Percentiles rank a stretch among this genome's conserved stretches.
phyloP scores from a whole-genome alignment of 1,140 invertebrate genomes.

The Dinoponera quadriceps region DNA sequence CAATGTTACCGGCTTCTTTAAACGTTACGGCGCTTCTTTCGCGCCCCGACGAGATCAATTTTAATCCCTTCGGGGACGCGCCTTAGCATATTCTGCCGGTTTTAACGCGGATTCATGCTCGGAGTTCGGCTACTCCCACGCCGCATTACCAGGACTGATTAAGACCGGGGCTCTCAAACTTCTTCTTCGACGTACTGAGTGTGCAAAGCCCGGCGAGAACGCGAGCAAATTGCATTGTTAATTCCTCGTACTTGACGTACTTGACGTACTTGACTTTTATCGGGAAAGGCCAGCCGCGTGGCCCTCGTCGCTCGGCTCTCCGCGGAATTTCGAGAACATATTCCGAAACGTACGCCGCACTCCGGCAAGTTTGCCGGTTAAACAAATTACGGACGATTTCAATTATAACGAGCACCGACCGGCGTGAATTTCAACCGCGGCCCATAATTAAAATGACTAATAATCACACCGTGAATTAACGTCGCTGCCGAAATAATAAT shows the following conservation, averaged over 20 bases:
- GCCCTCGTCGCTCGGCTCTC: no score
- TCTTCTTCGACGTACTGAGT: neutral
- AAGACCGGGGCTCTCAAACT: conserved; percentile 19
- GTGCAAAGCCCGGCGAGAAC: neutral
- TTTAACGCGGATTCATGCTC: neutral
- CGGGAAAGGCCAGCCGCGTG: no score
- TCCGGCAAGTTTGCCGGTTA: no score
- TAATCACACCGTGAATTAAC: no score
- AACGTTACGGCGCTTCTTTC: conserved; percentile 14
- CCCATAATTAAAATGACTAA: no score
- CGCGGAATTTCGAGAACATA: no score
- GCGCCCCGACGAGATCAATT: conserved; percentile 2
- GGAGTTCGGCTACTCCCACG: neutral
- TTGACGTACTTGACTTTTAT: no score
- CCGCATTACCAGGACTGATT: conserved; percentile 16
- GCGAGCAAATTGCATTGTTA: neutral
- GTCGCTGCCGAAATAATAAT: no score
- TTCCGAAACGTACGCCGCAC: no score
- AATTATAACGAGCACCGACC: no score
- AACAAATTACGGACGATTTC: no score
- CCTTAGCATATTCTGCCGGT: conserved; percentile 17
- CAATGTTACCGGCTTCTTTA: conserved; percentile 33
- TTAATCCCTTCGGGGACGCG: conserved; percentile 4
- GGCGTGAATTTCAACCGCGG: no score
- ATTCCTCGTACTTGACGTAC: neutral